phyloP scores from a whole-genome alignment of 37 sponge, comb jelly and placozoan species.

The Spongia lamella region DNA sequence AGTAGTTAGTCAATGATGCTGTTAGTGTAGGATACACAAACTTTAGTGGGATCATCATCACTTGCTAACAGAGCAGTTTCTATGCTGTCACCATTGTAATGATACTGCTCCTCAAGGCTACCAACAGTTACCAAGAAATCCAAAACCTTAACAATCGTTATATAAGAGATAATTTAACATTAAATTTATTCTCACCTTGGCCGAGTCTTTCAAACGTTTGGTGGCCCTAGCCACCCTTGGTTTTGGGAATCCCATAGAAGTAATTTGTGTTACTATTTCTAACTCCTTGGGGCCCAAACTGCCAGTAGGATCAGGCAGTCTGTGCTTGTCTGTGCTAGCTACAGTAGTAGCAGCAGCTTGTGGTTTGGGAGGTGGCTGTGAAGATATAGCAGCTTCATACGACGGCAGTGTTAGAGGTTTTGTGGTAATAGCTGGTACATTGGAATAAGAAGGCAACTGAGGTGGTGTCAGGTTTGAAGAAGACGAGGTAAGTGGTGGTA shows the following conservation, averaged over 20 bases:
- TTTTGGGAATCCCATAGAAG: constrained; percentile 70
- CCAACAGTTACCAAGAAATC: constrained; percentile 72
- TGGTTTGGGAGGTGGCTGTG: not conserved
- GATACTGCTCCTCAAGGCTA: constrained; percentile 45
- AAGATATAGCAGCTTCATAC: not conserved
- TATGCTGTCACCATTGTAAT: constrained; percentile 64
- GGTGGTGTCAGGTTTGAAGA: not conserved
- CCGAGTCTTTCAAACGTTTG: constrained; percentile 31
- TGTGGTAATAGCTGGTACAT: not conserved
- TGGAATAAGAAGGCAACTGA: not conserved
- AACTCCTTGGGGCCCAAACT: constrained; percentile 32
- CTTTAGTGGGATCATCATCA: constrained; percentile 25
- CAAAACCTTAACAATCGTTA: constrained; percentile 39
- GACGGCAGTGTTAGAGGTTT: not conserved
- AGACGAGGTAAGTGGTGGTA: not conserved
- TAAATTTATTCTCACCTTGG: constrained; percentile 5
- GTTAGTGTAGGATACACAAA: not conserved
- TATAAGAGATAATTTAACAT: too few relatives aligned
- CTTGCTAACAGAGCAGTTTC: constrained; percentile 62
- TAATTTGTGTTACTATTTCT: constrained; percentile 22
- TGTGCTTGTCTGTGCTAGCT: constrained; percentile 8
- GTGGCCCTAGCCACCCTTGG: constrained; percentile 65
- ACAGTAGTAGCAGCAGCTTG: not conserved
- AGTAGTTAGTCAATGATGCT: not conserved
- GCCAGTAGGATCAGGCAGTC: constrained; percentile 30